Evolutionary conservation across 2,888 invertebrate genomes (phyloP).

Genomic region (Synergus japonicus): DNA sequence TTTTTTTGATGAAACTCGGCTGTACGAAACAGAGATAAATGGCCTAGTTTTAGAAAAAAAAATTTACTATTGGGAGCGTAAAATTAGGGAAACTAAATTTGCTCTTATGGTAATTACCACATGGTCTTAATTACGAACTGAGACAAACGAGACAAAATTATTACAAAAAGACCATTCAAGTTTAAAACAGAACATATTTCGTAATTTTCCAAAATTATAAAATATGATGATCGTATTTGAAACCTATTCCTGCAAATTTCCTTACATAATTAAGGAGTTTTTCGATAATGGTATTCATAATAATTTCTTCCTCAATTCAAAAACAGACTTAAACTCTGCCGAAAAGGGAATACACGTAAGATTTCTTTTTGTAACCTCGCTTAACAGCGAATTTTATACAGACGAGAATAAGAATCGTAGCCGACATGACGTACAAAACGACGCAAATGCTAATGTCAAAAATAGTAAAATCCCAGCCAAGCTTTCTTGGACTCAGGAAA

Average conservation of each 20-base stretch:
- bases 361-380: conserved; percentile 85
- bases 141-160: not conserved
- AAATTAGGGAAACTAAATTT: no score
- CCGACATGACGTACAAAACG: conserved; percentile 86
- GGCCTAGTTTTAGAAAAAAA: no score
- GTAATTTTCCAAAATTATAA: not conserved
- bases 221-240: not conserved
- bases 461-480: conserved; percentile 81
- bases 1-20: no score
- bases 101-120: no score
- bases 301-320: not conserved
- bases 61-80: no score
- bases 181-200: not conserved
- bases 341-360: conserved; percentile 84
- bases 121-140: not conserved
- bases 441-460: conserved; percentile 88
- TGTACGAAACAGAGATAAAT: no score
- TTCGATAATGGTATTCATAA: not conserved
- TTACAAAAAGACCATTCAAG: not conserved
- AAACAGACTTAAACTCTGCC: conserved; percentile 80
- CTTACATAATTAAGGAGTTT: not conserved
- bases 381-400: conserved; percentile 87
- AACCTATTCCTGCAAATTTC: not conserved
- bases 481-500: conserved; percentile 57
- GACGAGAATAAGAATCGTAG: conserved; percentile 86